phyloP scores from a whole-genome alignment of 2,888 invertebrate genomes.

The Vandiemenella viatica region DNA sequence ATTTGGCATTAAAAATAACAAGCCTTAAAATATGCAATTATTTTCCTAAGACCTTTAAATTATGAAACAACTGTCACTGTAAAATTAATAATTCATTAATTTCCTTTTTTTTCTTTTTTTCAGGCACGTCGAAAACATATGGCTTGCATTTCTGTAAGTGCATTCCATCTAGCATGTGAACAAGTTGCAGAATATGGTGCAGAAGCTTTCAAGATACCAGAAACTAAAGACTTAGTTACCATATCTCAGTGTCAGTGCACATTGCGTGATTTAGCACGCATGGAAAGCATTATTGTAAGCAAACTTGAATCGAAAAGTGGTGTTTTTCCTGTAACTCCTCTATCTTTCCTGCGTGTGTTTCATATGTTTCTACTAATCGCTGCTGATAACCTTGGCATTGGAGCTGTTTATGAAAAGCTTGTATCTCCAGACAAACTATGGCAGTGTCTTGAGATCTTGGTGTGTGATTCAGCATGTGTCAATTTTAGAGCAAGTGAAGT shows the following conservation, averaged over 20 bases:
- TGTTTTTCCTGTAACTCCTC: slow-evolving; percentile 42
- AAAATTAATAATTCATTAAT: too few relatives aligned
- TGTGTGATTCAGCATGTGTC: slow-evolving; percentile 59
- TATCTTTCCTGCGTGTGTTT: slow-evolving; percentile 54
- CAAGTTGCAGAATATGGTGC: slow-evolving; percentile 30
- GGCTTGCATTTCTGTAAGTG: slow-evolving; percentile 74
- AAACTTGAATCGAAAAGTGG: slow-evolving; percentile 53
- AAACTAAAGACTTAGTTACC: slow-evolving; percentile 43
- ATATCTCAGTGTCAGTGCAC: slow-evolving; percentile 68
- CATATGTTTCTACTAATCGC: slow-evolving; percentile 42
- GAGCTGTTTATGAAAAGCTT: slow-evolving; percentile 35
- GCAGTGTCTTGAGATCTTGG: slow-evolving; percentile 56
- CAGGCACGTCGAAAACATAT: slow-evolving; percentile 63
- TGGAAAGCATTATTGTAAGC: slow-evolving; percentile 66
- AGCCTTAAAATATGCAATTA: too few relatives aligned
- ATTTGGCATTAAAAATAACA: too few relatives aligned
- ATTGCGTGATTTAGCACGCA: slow-evolving; percentile 67
- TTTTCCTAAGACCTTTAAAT: too few relatives aligned
- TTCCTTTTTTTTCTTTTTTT: slow-evolving; percentile 17
- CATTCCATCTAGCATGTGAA: slow-evolving; percentile 68
- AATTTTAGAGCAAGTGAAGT: slow-evolving; percentile 58
- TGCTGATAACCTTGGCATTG: slow-evolving; percentile 34
- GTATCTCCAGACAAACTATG: slow-evolving; percentile 43
- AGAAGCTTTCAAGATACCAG: slow-evolving; percentile 19
- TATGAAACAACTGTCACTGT: too few relatives aligned